Evolutionary conservation across 2,113 vertebrate genomes (phyloP).

Genomic region (Saguinus midas): DNA sequence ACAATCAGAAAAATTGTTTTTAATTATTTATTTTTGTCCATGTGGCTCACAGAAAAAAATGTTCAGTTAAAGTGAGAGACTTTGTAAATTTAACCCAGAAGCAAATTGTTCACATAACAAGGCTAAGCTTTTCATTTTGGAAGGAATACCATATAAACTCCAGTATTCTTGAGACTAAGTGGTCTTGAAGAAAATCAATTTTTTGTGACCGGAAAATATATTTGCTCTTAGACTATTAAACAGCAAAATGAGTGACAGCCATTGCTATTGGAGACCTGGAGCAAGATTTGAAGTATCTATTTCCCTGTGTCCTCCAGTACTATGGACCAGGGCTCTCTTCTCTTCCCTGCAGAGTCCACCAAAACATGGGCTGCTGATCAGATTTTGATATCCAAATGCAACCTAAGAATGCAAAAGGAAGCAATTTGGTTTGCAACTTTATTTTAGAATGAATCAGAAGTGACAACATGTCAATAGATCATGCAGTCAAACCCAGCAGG

Average conservation of each 20-base stretch:
- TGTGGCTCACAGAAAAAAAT: background rate
- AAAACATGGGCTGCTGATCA: background rate
- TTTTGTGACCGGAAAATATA: background rate
- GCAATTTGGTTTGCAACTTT: background rate
- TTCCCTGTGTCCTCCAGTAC: background rate
- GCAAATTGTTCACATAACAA: background rate
- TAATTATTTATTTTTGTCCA: background rate
- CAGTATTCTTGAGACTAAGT: slow-evolving; percentile 17
- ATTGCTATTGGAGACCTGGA: background rate
- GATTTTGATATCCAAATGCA: background rate
- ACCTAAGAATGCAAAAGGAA: background rate
- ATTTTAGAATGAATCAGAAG: background rate
- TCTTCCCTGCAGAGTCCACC: background rate
- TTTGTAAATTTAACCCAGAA: background rate
- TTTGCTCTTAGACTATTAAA: background rate
- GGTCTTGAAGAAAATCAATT: background rate
- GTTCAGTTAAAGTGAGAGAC: background rate
- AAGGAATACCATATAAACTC: background rate
- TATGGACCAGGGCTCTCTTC: background rate
- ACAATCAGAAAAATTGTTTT: slow-evolving; percentile 29
- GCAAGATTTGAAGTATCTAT: background rate
- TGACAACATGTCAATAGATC: background rate
- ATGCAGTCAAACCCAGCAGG: background rate
- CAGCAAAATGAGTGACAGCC: background rate
- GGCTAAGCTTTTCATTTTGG: background rate